A percentile compares a stretch with the other conserved stretches of the same genome.
Evolutionary conservation across 2,113 vertebrate genomes (phyloP).

Genomic region (Hyperopisus bebe): DNA sequence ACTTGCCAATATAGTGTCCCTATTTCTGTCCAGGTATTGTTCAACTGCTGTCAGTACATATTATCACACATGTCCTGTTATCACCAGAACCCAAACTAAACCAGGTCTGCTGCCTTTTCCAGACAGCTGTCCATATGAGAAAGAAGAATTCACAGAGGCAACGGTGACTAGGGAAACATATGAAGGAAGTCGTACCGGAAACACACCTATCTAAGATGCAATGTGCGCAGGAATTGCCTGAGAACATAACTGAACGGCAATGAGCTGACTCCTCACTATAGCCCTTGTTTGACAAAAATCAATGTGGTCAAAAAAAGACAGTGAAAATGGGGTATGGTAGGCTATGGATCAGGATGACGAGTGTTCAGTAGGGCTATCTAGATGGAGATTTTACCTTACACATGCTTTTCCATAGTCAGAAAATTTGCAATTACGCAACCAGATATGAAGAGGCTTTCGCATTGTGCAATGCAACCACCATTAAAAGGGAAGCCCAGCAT

Average conservation of each 20-base stretch:
- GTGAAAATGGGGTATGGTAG: not conserved
- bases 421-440: not conserved
- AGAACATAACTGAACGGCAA: not conserved
- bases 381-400: not conserved
- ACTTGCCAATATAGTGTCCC: not conserved
- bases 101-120: not conserved
- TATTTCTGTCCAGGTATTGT: not conserved
- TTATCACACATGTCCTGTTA: not conserved
- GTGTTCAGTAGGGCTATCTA: not conserved
- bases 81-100: not conserved
- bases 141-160: not conserved
- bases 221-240: not conserved
- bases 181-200: not conserved
- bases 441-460: not conserved
- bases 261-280: not conserved
- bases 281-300: not conserved
- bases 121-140: not conserved
- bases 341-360: not conserved
- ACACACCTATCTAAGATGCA: not conserved
- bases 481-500: not conserved
- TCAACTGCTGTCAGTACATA: not conserved
- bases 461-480: too few species aligned
- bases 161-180: not conserved
- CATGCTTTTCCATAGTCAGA: not conserved
- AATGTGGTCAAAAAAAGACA: not conserved